Conservation (phyloP, 2,888 invertebrate species). For the Stenodema calcarata region DNA sequence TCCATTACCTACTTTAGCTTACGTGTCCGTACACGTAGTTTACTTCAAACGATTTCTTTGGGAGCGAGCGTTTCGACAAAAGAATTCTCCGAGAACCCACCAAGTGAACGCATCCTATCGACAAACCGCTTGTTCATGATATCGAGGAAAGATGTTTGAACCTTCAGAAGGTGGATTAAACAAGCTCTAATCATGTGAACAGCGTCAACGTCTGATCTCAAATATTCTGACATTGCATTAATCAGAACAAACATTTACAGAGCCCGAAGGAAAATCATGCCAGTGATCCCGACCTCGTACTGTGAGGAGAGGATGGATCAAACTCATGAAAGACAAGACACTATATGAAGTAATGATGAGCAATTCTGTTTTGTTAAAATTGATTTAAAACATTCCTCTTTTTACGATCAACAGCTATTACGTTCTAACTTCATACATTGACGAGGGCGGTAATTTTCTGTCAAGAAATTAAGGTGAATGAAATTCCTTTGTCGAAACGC, state of each 20-base stretch:
- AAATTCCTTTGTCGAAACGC: too few species aligned
- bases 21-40: too few species aligned
- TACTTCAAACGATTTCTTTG: background rate
- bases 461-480: background rate
- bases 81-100: conserved; percentile 14
- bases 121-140: conserved; percentile 22
- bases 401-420: background rate
- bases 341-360: background rate
- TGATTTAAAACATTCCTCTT: background rate
- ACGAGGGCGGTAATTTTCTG: too few species aligned
- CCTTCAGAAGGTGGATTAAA: background rate
- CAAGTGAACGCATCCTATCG: background rate
- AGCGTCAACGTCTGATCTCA: too few species aligned
- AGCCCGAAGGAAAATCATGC: too few species aligned
- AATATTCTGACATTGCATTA: too few species aligned
- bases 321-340: background rate
- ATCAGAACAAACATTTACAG: too few species aligned
- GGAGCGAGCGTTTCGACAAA: conserved; percentile 16
- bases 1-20: too few species aligned
- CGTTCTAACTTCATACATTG: too few species aligned
- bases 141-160: too few species aligned
- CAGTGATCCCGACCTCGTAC: too few species aligned
- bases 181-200: too few species aligned
- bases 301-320: background rate
- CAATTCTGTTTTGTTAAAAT: background rate